phyloP scores from a whole-genome alignment of 2,113 vertebrate genomes.

The Ramphastos sulfuratus region DNA sequence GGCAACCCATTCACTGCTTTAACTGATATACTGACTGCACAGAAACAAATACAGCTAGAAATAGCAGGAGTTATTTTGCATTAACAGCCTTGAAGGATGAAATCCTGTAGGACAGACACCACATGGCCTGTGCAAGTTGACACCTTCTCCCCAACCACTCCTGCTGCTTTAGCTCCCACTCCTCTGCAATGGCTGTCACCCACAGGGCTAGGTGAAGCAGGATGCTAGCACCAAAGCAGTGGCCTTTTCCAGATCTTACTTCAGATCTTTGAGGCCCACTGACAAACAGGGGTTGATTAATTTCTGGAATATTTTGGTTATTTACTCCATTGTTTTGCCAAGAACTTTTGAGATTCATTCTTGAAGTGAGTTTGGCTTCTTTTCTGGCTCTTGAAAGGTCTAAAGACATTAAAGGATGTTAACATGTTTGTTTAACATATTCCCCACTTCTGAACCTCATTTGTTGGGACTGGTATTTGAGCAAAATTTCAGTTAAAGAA shows the following conservation, averaged over 20 bases:
- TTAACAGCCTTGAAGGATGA: neutral
- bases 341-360: neutral
- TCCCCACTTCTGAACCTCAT: neutral
- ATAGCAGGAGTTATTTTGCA: neutral
- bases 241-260: neutral
- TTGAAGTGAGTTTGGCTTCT: neutral
- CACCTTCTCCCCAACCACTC: neutral
- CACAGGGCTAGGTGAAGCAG: neutral
- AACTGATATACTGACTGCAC: neutral
- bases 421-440: neutral
- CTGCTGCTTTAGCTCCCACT: accelerated
- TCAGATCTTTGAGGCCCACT: neutral
- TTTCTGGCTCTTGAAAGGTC: neutral
- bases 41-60: neutral
- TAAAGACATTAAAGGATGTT: neutral
- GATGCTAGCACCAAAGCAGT: neutral
- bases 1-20: neutral
- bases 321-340: neutral
- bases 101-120: neutral
- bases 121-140: neutral
- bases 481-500: neutral
- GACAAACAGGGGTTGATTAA: neutral
- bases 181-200: neutral
- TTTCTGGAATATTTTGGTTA: neutral
- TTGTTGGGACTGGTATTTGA: neutral